phyloP scores from a whole-genome alignment of 2,797 vertebrate species.

The Antrozous pallidus region DNA sequence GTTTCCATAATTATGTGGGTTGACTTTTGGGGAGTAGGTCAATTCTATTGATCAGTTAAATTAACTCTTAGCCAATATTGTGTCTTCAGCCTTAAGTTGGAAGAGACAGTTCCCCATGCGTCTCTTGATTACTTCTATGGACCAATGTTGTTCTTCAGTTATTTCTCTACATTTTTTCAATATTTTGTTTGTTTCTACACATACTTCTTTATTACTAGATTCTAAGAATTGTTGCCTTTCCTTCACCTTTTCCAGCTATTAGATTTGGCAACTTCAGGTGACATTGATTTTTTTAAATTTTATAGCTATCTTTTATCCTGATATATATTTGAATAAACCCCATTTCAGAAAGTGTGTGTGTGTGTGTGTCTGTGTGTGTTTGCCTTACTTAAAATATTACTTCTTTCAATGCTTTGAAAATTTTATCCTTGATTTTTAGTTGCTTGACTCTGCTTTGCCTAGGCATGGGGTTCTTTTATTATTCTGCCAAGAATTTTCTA shows the following conservation, averaged over 20 bases:
- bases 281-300: neutral
- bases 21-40: neutral
- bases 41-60: neutral
- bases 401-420: neutral
- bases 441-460: neutral
- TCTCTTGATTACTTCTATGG: neutral
- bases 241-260: neutral
- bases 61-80: neutral
- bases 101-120: neutral
- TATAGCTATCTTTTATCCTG: neutral
- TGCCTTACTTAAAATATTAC: neutral
- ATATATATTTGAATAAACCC: neutral
- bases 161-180: neutral
- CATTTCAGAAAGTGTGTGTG: too few relatives aligned
- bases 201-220: neutral
- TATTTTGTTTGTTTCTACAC: neutral
- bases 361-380: too few relatives aligned
- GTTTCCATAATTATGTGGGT: neutral
- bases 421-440: neutral
- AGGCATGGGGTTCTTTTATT: neutral
- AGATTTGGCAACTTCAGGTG: neutral
- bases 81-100: neutral
- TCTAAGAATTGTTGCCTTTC: neutral
- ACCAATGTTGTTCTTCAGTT: neutral
- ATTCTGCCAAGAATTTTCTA: neutral